phyloP scores from a whole-genome alignment of 1,140 invertebrate species.

The Atta cephalotes region DNA sequence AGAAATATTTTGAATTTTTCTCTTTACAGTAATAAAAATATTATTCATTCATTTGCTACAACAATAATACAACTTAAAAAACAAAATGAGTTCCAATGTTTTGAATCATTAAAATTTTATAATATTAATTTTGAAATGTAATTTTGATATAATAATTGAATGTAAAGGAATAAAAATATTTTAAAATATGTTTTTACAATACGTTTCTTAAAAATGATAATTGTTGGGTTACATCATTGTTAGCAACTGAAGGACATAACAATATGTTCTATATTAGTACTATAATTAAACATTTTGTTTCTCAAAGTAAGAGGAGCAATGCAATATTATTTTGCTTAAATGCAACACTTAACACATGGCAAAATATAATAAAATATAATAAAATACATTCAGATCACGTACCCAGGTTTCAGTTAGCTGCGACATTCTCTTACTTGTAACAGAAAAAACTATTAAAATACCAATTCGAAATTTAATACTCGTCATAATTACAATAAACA shows the following conservation, averaged over 20 bases:
- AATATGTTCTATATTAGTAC: not conserved
- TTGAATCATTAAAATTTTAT: no score
- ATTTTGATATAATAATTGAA: no score
- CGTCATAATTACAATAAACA: constrained; percentile 2
- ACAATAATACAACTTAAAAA: no score
- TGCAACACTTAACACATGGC: not conserved
- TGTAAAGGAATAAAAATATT: no score
- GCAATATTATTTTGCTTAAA: not conserved
- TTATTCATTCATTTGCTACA: not conserved
- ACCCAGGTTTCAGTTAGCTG: constrained; percentile 3
- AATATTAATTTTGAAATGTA: no score
- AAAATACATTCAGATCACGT: not conserved
- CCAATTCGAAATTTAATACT: constrained; percentile 1
- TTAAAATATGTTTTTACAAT: no score
- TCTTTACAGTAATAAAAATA: not conserved
- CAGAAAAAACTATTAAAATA: not conserved
- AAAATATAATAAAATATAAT: not conserved
- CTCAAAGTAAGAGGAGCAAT: not conserved
- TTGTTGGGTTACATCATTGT: no score
- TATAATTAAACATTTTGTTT: not conserved
- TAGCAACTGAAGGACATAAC: no score
- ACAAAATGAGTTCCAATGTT: no score
- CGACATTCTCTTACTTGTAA: constrained; percentile 62
- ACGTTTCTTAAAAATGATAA: no score
- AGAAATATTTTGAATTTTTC: not conserved